These are phyloP conservation scores for Rallus limicola DNA, from an alignment of 2,113 vertebrate species.

Conservation along the genomic window DNA sequence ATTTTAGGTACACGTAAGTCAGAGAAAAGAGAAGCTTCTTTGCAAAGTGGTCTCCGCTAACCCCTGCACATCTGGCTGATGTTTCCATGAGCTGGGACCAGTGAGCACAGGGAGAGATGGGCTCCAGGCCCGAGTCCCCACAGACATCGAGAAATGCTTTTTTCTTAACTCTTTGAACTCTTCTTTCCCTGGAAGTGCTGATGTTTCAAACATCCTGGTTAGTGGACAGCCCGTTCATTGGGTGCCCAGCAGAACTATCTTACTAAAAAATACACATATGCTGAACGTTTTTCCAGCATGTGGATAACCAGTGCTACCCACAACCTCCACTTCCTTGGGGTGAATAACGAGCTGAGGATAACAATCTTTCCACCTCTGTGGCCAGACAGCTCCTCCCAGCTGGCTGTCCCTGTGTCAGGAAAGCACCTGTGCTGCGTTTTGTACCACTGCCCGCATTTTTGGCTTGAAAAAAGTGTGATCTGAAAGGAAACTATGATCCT, in stretches of 20 bases:
- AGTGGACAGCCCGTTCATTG: neutral
- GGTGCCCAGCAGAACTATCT: neutral
- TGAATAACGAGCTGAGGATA: neutral
- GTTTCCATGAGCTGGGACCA: neutral
- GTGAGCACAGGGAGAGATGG: neutral
- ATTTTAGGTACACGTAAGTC: neutral
- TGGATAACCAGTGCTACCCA: neutral
- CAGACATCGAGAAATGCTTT: neutral
- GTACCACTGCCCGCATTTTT: neutral
- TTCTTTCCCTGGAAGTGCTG: neutral
- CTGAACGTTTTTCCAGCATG: neutral
- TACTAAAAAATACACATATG: neutral
- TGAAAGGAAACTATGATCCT: neutral
- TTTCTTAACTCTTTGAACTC: neutral
- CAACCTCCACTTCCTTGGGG: neutral
- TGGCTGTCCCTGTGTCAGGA: rapidly evolving
- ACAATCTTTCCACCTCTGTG: neutral
- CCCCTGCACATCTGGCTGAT: neutral
- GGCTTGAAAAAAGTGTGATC: neutral
- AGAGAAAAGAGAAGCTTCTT: neutral
- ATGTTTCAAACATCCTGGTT: neutral
- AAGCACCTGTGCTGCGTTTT: neutral
- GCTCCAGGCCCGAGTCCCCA: neutral
- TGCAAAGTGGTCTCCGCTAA: neutral
- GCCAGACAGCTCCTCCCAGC: neutral